Conservation (phyloP, 2,888 invertebrate species). For the Luperina nickerlii region DNA sequence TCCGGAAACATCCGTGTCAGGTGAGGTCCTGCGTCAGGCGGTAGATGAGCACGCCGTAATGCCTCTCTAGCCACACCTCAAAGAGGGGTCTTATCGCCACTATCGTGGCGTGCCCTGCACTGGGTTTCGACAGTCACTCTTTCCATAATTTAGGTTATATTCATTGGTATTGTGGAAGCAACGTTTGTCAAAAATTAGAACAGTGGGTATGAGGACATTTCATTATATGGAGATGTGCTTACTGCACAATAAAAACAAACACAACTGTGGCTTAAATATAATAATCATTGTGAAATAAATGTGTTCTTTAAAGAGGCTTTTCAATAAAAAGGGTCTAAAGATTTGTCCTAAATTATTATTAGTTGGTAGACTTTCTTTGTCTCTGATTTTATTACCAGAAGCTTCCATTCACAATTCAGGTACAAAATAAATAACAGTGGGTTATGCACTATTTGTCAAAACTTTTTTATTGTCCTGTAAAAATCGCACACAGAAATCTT, state of each 20-base stretch:
- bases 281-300: too few relatives aligned
- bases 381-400: conserved; percentile 13
- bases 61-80: too few relatives aligned
- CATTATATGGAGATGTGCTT: too few relatives aligned
- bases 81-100: too few relatives aligned
- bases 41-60: too few relatives aligned
- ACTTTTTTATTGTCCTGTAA: conserved; percentile 33
- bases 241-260: too few relatives aligned
- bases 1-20: too few relatives aligned
- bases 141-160: conserved; percentile 4
- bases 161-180: neutral
- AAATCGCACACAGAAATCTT: conserved; percentile 2
- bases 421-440: neutral
- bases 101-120: too few relatives aligned
- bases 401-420: neutral
- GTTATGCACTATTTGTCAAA: conserved; percentile 23
- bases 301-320: neutral
- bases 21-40: too few relatives aligned
- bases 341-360: neutral
- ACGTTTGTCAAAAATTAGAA: neutral
- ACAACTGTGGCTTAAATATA: too few relatives aligned
- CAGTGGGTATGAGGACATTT: too few relatives aligned
- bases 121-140: too few relatives aligned
- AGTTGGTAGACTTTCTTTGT: neutral
- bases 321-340: neutral